A percentile compares a stretch with the other conserved stretches of the same genome.
Evolutionary conservation across 1,140 invertebrate genomes (phyloP).

Genomic region (Rhagoletis pomonella): DNA sequence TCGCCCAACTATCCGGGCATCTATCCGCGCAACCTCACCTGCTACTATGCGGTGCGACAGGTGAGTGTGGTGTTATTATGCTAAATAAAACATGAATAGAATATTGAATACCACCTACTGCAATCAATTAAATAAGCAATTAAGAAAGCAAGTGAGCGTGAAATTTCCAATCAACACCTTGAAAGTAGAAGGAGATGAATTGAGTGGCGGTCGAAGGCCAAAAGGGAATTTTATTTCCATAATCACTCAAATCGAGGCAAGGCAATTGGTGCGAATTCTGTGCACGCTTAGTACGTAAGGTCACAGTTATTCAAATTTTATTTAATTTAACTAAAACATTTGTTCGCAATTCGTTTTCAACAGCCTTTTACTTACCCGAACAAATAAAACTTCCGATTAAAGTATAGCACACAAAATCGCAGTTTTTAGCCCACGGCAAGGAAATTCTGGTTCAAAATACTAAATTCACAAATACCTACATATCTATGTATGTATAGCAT

Average conservation of each 20-base stretch:
- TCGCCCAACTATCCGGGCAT: conserved; percentile 94
- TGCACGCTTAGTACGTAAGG: neutral
- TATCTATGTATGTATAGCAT: neutral
- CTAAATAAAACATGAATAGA: neutral
- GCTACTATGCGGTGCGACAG: conserved; percentile 87
- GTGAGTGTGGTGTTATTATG: conserved; percentile 59
- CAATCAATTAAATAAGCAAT: neutral
- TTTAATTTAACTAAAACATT: neutral
- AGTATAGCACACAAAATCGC: neutral
- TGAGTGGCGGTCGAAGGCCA: neutral
- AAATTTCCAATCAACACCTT: neutral
- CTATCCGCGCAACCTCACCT: conserved; percentile 91
- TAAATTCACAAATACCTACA: neutral
- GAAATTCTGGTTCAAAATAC: neutral
- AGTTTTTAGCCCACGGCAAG: neutral
- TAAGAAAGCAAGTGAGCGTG: neutral
- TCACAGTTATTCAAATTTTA: neutral
- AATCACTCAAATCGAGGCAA: neutral
- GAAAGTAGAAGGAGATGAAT: neutral
- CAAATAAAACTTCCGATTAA: neutral
- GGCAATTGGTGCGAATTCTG: neutral
- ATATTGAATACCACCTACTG: neutral
- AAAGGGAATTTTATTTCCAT: neutral
- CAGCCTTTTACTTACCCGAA: neutral
- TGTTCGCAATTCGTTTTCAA: neutral